Conservation (phyloP, 2,797 vertebrate genomes). For the Sebastes oblongus region DNA sequence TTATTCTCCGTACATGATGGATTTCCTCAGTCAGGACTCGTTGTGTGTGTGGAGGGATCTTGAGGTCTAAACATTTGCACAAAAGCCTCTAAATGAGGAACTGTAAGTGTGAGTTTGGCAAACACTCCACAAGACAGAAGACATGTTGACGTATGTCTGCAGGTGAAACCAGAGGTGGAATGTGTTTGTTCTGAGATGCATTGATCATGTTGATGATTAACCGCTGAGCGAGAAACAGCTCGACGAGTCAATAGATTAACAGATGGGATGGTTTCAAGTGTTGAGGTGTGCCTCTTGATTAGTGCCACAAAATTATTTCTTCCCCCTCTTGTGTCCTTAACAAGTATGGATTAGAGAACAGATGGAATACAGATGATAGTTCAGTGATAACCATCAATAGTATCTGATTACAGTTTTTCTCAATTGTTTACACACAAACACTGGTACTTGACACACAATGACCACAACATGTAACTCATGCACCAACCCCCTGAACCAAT, state of each 20-base stretch:
- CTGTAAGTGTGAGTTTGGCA: slow-evolving; percentile 1
- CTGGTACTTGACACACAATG: too few species aligned
- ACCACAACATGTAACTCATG: too few species aligned
- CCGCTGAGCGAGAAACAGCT: slow-evolving; percentile 2
- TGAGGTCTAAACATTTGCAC: slow-evolving; percentile 5
- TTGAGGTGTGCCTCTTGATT: slow-evolving; percentile 16
- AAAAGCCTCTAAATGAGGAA: not conserved
- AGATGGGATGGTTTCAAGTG: slow-evolving; percentile 1
- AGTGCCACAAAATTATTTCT: not conserved
- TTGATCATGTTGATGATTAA: slow-evolving; percentile 57
- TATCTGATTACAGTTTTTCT: too few species aligned
- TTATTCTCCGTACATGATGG: slow-evolving; percentile 29
- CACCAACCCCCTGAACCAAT: too few species aligned
- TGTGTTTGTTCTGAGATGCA: slow-evolving; percentile 21
- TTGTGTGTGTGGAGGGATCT: not conserved
- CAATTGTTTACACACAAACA: too few species aligned
- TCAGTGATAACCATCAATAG: not conserved
- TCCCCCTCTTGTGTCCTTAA: not conserved
- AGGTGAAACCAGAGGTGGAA: slow-evolving; percentile 10
- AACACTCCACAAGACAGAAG: slow-evolving; percentile 11
- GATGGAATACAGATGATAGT: not conserved
- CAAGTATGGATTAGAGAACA: slow-evolving; percentile 2
- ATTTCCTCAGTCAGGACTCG: not conserved
- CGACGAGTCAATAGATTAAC: slow-evolving; percentile 18
- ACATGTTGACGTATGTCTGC: not conserved